Evolutionary conservation across 2,888 invertebrate genomes (phyloP), one percentile per base, ranked within the genome.

Genomic region (Stenodema calcarata): DNA sequence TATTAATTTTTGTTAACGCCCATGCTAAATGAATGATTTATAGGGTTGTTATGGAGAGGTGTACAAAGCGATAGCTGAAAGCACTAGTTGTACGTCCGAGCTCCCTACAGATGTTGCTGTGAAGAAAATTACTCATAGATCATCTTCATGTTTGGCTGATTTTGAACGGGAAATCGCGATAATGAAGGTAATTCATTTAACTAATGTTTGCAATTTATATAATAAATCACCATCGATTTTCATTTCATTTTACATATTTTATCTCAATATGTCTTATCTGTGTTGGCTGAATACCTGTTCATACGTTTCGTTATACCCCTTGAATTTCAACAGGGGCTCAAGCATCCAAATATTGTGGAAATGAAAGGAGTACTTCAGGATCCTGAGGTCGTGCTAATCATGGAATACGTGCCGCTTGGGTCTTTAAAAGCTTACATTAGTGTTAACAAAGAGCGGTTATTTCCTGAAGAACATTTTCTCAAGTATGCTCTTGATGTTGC

Each of bases 41-140:
- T 28, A 95, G 94, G 97, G 97, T 0, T 96, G 95, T 91, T 97
- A 97, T 91, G 97, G 97, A 0, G 95, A 95, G 90, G 97, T 98
- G 0, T 96, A 94, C 91, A 94, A 94, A 89, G 97, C 96, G 0
- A 94, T 93, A 89, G 92, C 95, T 91, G 94, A 95, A 90, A 92
- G 91, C 89, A 91, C 92, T 80, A 92, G 92, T 78, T 91, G 92
- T 88, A 92, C 92, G 79, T 89, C 89, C 0, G 92, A 93, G 87
- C 92, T 93, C 0, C 92, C 93, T 89, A 91, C 92, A 88, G 23
- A 62, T 23, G 95, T 95, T 23, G 95, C 95, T 69, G 94, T 95
- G 0, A 95, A 95, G 90, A 94, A 94, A 89, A 94, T 93, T 90
- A 91, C 92, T 28, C 91, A 91, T 70, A 93, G 94, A 87, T 70